Conservation (phyloP, 1,140 invertebrate genomes). For the Philotrypesis tridentata region DNA sequence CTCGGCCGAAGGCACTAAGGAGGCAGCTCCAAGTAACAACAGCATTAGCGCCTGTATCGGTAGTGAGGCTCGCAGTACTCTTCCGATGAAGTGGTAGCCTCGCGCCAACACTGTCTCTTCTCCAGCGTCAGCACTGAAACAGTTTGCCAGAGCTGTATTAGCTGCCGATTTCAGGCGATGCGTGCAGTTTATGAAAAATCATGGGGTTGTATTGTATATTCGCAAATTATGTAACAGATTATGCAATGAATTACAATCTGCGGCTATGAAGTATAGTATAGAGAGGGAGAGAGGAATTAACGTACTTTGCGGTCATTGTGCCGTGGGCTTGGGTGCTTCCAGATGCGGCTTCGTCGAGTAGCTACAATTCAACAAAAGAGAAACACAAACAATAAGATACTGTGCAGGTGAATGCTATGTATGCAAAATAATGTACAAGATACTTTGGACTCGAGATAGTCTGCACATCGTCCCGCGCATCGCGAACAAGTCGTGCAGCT, state of each 20-base stretch:
- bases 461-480: no score
- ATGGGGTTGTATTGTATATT: background rate
- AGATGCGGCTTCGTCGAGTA: slow-evolving; percentile 69
- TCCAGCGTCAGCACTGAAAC: slow-evolving; percentile 74
- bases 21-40: slow-evolving; percentile 89
- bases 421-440: slow-evolving; percentile 8
- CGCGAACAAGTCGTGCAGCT: slow-evolving; percentile 41
- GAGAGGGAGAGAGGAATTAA: slow-evolving; percentile 57
- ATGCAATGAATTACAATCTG: background rate
- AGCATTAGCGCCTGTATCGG: slow-evolving; percentile 93
- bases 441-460: slow-evolving; percentile 28
- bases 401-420: slow-evolving; percentile 67
- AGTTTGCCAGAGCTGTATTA: slow-evolving; percentile 46
- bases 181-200: background rate
- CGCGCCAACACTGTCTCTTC: slow-evolving; percentile 79
- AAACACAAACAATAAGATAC: slow-evolving; percentile 74
- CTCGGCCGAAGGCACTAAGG: slow-evolving; percentile 88
- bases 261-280: background rate
- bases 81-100: slow-evolving; percentile 87
- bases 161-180: background rate
- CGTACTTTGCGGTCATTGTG: slow-evolving; percentile 66
- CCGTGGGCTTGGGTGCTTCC: slow-evolving; percentile 64
- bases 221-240: background rate
- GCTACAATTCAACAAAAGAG: slow-evolving; percentile 72
- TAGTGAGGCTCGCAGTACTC: slow-evolving; percentile 90